These are phyloP conservation scores for Caerostris darwini DNA, from an alignment of 1,140 invertebrate genomes.

Conservation along the genomic window DNA sequence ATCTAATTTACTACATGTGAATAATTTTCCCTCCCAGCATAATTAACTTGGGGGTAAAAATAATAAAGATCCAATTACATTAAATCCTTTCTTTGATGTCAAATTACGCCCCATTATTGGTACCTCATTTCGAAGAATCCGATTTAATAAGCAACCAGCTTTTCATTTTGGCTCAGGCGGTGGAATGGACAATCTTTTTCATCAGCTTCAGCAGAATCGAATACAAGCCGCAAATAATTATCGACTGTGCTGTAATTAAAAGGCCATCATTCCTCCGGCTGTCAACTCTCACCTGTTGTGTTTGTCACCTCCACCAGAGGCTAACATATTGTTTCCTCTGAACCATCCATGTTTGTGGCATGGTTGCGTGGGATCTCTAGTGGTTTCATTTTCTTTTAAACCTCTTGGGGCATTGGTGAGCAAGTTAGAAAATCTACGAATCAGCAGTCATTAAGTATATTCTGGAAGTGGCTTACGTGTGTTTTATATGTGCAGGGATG, in stretches of 20 bases:
- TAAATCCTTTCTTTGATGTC: neutral
- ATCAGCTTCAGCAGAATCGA: neutral
- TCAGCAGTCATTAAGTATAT: too few relatives aligned
- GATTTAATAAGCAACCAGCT: neutral
- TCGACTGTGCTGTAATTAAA: conserved; percentile 28
- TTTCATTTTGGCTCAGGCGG: neutral
- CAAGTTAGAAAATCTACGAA: too few relatives aligned
- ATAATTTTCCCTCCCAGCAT: too few relatives aligned
- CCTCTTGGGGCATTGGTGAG: too few relatives aligned
- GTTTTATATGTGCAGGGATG: too few relatives aligned
- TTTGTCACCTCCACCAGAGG: conserved; percentile 28
- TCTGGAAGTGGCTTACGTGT: too few relatives aligned
- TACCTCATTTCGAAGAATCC: neutral
- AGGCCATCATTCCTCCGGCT: conserved; percentile 16
- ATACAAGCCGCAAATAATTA: conserved; percentile 46
- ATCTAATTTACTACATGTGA: too few relatives aligned
- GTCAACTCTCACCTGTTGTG: conserved; percentile 37
- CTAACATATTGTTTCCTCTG: conserved; percentile 1
- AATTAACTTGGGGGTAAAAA: too few relatives aligned
- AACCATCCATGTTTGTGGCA: neutral
- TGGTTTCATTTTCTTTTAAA: neutral
- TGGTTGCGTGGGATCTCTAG: neutral
- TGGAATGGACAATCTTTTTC: neutral
- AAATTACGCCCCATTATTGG: neutral
- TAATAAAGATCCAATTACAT: neutral